Conservation (phyloP, 2,113 vertebrate genomes). For the Perca fluviatilis region DNA sequence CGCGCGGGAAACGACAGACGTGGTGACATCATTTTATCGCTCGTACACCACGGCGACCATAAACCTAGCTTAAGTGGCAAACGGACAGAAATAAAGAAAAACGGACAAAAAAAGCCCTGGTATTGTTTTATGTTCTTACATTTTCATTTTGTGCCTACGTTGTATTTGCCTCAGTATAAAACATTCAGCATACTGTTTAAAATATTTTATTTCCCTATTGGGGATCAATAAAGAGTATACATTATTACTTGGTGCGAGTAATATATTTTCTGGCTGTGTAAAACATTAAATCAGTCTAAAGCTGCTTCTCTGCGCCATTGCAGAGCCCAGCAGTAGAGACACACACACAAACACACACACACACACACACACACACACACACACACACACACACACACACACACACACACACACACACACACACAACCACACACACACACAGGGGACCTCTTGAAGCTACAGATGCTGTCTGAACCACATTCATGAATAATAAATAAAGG, state of each 20-base stretch:
- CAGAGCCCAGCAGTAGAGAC: conserved; percentile 15
- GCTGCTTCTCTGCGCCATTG: conserved; percentile 31
- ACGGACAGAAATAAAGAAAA: too few species aligned
- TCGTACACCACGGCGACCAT: too few species aligned
- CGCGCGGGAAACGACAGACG: too few species aligned
- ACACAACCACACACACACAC: conserved; percentile 8
- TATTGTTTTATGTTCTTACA: not conserved
- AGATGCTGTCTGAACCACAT: conserved; percentile 49
- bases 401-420: conserved; percentile 14
- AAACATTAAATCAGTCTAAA: not conserved
- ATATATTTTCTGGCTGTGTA: not conserved
- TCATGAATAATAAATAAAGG: conserved; percentile 74
- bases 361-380: conserved; percentile 1
- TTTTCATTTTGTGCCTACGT: too few species aligned
- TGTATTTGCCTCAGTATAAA: not conserved
- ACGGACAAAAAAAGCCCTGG: not conserved
- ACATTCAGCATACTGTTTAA: not conserved
- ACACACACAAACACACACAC: not conserved
- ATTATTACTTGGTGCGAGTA: not conserved
- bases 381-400: conserved; percentile 19
- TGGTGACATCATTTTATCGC: too few species aligned
- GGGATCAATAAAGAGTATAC: too few species aligned
- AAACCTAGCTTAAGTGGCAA: not conserved
- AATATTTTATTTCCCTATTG: not conserved
- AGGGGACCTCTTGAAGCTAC: conserved; percentile 46